Evolutionary conservation across 2,797 vertebrate genomes (phyloP).

Genomic region (Enteromius treurensis): DNA sequence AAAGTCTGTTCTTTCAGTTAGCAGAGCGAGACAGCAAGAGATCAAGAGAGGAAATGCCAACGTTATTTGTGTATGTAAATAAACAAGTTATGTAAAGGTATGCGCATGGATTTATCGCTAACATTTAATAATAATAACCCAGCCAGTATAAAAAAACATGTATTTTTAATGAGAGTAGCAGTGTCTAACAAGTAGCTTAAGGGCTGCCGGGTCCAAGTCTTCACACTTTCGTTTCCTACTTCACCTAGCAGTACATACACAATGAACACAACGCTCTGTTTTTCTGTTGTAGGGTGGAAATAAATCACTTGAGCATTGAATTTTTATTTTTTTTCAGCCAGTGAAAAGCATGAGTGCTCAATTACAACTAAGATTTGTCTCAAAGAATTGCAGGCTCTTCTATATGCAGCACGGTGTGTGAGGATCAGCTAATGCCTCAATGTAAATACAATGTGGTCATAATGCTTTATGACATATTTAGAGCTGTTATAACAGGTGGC

Average conservation of each 20-base stretch:
- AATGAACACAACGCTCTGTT: constrained; percentile 41
- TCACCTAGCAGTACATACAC: constrained; percentile 17
- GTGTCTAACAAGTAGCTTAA: constrained; percentile 64
- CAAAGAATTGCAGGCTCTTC: constrained; percentile 12
- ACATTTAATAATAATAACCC: constrained; percentile 58
- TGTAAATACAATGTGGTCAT: neutral
- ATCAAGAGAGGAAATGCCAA: constrained; percentile 9
- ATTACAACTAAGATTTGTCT: constrained; percentile 26
- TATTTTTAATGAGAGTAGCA: constrained; percentile 66
- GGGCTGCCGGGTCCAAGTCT: constrained; percentile 57
- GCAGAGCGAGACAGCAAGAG: neutral
- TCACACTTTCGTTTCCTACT: constrained; percentile 57
- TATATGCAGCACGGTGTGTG: neutral
- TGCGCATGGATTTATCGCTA: constrained; percentile 52
- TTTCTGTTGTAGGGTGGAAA: constrained; percentile 33
- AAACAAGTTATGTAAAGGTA: constrained; percentile 44
- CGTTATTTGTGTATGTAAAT: constrained; percentile 59
- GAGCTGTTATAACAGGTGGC: constrained; percentile 28
- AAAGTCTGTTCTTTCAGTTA: neutral
- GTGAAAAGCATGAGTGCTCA: constrained; percentile 35
- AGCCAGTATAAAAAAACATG: constrained; percentile 60
- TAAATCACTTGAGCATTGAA: constrained; percentile 23
- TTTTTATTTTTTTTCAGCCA: constrained; percentile 13
- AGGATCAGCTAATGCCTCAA: neutral
- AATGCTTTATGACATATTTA: constrained; percentile 16